A percentile compares a stretch with the other conserved stretches of the same genome.
These are phyloP conservation scores for Penaeus japonicus DNA, from an alignment of 1,140 invertebrate species.

Conservation along the genomic window DNA sequence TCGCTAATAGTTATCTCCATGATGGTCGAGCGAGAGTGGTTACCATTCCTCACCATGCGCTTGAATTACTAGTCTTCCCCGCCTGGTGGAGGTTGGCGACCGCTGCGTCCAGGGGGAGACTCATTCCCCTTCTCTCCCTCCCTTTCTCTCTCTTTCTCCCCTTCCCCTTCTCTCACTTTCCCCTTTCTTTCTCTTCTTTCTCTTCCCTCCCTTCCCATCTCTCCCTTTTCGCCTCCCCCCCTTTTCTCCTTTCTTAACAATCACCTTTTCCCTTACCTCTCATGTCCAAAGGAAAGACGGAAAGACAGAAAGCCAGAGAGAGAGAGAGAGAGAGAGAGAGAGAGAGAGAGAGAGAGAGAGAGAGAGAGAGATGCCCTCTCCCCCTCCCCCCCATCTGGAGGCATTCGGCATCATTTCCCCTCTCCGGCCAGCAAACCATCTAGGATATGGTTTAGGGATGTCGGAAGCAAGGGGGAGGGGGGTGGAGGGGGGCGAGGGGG, in stretches of 20 bases:
- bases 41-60: background rate
- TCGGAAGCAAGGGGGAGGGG: no score
- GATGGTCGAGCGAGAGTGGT: slow-evolving; percentile 11
- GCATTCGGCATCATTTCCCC: background rate
- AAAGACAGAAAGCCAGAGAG: no score
- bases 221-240: background rate
- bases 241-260: background rate
- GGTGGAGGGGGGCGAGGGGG: no score
- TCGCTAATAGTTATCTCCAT: slow-evolving; percentile 53
- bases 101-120: no score
- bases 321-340: no score
- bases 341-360: no score
- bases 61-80: background rate
- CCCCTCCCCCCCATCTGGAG: background rate
- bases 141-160: no score
- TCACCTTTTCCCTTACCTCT: background rate
- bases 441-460: background rate
- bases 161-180: background rate
- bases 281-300: background rate
- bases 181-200: background rate
- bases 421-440: slow-evolving; percentile 19
- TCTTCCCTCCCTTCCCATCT: background rate
- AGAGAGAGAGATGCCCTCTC: no score
- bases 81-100: no score
- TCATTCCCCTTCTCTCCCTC: no score